phyloP scores from a whole-genome alignment of 2,888 invertebrate genomes.

The Syrphus vitripennis region DNA sequence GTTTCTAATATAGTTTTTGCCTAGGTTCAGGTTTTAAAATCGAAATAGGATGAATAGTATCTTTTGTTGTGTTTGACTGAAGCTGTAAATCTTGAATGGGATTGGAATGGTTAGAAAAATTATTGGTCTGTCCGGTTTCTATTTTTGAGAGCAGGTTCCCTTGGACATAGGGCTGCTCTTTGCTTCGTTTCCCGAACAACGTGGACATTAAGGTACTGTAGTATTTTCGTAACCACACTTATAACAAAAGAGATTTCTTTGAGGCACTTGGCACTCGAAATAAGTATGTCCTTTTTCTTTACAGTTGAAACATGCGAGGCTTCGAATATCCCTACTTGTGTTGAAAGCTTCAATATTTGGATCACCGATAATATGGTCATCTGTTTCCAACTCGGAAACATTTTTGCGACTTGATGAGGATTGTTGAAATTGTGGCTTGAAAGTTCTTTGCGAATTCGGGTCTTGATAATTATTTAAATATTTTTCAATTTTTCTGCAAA shows the following conservation, averaged over 20 bases:
- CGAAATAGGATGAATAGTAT: too few relatives aligned
- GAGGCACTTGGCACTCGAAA: too few relatives aligned
- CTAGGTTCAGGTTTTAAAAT: too few relatives aligned
- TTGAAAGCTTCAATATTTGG: neutral
- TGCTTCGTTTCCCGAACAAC: neutral
- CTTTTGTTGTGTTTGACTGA: too few relatives aligned
- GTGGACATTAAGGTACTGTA: neutral
- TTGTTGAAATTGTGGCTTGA: neutral
- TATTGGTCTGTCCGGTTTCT: too few relatives aligned
- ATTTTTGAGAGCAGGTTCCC: too few relatives aligned
- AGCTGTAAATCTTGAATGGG: too few relatives aligned
- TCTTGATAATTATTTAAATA: neutral
- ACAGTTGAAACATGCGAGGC: neutral
- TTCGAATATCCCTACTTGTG: neutral
- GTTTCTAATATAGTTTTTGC: too few relatives aligned
- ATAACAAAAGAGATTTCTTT: neutral
- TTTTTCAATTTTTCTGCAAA: neutral
- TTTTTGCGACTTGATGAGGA: neutral
- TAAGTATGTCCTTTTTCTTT: neutral
- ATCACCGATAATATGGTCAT: neutral
- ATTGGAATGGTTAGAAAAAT: too few relatives aligned
- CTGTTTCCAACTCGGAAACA: neutral
- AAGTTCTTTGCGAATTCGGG: neutral
- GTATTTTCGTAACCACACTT: neutral
- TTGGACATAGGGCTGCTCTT: neutral